phyloP scores from a whole-genome alignment of 2,888 invertebrate genomes.

The Cremastobaeus sp. region DNA sequence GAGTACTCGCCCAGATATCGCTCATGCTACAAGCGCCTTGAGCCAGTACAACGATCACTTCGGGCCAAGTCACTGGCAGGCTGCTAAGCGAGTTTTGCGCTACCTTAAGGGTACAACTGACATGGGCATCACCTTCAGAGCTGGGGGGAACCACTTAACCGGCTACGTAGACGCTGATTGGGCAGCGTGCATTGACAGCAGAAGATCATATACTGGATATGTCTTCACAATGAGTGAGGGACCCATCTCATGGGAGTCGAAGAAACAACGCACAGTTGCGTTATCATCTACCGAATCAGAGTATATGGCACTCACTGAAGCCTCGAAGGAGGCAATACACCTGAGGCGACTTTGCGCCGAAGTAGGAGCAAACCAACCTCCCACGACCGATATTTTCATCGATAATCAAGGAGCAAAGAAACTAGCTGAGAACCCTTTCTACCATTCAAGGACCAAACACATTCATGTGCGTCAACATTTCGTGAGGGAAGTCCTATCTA shows the following conservation, averaged over 20 bases:
- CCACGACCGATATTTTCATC: background rate
- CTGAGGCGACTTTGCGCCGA: background rate
- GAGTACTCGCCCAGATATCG: background rate
- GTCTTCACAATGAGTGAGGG: constrained; percentile 3
- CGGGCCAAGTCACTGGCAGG: background rate
- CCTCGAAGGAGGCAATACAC: constrained; percentile 7
- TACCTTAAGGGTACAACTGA: constrained; percentile 3
- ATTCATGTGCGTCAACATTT: constrained; percentile 11
- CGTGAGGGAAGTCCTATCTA: background rate
- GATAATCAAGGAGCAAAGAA: constrained; percentile 15
- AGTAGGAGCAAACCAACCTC: background rate
- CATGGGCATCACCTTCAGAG: constrained; percentile 3
- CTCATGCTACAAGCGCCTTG: constrained; percentile 22
- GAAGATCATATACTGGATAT: constrained; percentile 13
- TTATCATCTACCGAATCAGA: constrained; percentile 4
- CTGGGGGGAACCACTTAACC: background rate
- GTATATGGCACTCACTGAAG: constrained; percentile 5
- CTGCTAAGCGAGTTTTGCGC: constrained; percentile 2
- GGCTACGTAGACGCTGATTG: constrained; percentile 34
- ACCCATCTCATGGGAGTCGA: constrained; percentile 2
- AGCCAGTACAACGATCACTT: constrained; percentile 44
- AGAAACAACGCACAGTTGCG: constrained; percentile 15
- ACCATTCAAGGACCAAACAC: constrained; percentile 6
- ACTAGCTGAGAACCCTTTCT: constrained; percentile 6
- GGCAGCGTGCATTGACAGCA: constrained; percentile 10